A percentile compares a stretch with the other conserved stretches of the same genome.
These are phyloP conservation scores for Chesias legatella DNA, from an alignment of 2,888 invertebrate genomes.

Conservation along the genomic window DNA sequence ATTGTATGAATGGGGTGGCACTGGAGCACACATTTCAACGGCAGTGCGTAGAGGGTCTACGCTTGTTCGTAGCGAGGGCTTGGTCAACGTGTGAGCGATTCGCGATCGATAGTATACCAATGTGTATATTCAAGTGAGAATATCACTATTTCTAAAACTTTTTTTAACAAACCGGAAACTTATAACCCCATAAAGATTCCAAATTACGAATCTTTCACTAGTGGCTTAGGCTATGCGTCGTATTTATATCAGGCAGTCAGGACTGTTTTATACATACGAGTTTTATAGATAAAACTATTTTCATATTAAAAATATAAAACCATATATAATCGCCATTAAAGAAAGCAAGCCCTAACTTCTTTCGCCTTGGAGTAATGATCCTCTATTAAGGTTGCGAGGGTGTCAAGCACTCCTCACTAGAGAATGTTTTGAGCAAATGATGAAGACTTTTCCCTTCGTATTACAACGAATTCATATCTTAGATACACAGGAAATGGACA, in stretches of 20 bases:
- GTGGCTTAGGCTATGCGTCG: no score
- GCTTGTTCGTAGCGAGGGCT: slow-evolving; percentile 10
- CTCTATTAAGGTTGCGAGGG: slow-evolving; percentile 45
- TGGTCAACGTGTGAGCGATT: not conserved
- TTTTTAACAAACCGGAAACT: no score
- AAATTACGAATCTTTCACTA: no score
- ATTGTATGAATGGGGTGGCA: slow-evolving; percentile 47
- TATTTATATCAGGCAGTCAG: no score
- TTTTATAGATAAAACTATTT: no score
- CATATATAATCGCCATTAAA: no score
- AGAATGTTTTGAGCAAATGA: slow-evolving; percentile 49
- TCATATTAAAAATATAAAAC: no score
- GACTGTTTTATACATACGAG: no score
- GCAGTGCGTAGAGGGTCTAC: slow-evolving; percentile 46
- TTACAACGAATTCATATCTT: slow-evolving; percentile 12
- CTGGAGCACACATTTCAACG: slow-evolving; percentile 59
- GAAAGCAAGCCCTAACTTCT: slow-evolving; percentile 12
- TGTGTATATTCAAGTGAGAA: no score
- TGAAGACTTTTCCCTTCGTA: slow-evolving; percentile 27
- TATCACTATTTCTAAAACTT: no score
- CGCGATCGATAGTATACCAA: not conserved
- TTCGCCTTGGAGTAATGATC: slow-evolving; percentile 50
- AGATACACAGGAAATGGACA: not conserved
- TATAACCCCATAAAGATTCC: no score
- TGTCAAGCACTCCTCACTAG: slow-evolving; percentile 37